Evolutionary conservation across 2,797 vertebrate species (phyloP), one percentile per base, ranked within the genome.

Genomic region (Leucoraja ocellata): DNA sequence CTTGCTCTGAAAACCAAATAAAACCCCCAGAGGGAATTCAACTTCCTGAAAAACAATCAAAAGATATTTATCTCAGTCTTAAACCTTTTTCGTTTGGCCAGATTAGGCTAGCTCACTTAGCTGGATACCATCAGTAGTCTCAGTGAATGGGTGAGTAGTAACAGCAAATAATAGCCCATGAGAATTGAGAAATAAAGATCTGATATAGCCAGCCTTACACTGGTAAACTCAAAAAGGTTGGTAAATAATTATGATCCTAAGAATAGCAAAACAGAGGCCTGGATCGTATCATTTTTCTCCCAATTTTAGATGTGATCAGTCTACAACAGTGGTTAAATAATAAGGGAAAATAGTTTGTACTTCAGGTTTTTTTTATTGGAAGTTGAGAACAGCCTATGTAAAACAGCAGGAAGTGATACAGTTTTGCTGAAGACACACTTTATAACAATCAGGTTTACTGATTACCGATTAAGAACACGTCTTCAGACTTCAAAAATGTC

Each of bases 331-430:
- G 76, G 23, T 58, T 74, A 54, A 73, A 73, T 76, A 46, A 73
- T 7, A 39, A 54, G 25, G 23, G 25, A 61, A n/a, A n/a, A 28
- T n/a, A 46, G 54, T 39, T 39, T 54, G 74, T 36, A 76, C 36
- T 92, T 74, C 21, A 74, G 21, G 4, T 54, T 74, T 74, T 23
- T 92, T 92, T 88, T 92, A 92, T 92, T 92, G 71, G 76, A 92
- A 92, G 71, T 92, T 76, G 90, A 92, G 71, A 92, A 92, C 36
- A 92, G 90, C 71, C 90, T 58, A 46, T 92, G 73, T 92, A 76
- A 92, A 58, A 76, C 83, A 86, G n/a, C 90, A 92, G 68, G 71
- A 92, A 92, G 68, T 92, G 71, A 76, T 74, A 92, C 84, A 88
- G 84, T 88, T 88, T 88, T 88, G 61, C 84, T 88, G 63, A 88